Conservation (phyloP, 2,888 invertebrate genomes). For the Ophonus ardosiacus region DNA sequence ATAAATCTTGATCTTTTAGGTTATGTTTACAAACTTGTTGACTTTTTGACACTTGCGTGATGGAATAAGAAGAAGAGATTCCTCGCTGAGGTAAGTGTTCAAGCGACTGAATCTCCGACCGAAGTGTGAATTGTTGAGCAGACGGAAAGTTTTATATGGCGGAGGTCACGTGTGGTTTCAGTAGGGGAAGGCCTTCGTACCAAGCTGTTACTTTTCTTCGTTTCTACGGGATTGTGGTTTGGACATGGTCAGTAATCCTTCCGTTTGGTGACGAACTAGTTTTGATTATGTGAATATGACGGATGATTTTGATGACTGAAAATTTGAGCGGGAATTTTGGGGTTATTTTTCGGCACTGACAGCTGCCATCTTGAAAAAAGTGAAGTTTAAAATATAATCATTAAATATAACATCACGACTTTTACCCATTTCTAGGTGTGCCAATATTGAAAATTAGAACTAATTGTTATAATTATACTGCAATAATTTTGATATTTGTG, state of each 20-base stretch:
- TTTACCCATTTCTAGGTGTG: no score
- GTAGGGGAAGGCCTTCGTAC: not conserved
- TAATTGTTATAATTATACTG: no score
- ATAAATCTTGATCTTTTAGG: constrained; percentile 9
- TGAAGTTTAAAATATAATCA: no score
- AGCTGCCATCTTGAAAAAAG: no score
- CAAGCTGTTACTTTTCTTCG: not conserved
- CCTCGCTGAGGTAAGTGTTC: constrained; percentile 31
- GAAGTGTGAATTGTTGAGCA: constrained; percentile 35
- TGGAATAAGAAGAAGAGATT: not conserved
- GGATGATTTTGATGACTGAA: no score
- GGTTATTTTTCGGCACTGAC: no score
- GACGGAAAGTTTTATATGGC: constrained; percentile 57
- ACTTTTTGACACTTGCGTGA: not conserved
- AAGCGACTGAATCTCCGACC: constrained; percentile 63
- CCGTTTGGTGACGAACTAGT: not conserved
- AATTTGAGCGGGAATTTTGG: no score
- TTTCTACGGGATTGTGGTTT: not conserved
- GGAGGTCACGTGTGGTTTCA: not conserved
- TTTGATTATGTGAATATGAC: no score
- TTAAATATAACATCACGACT: no score
- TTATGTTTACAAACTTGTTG: not conserved
- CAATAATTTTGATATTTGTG: no score
- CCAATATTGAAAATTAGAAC: no score
- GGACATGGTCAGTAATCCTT: not conserved